Evolutionary conservation across 2,888 invertebrate species (phyloP).

Genomic region (Amphiduros pacificus): DNA sequence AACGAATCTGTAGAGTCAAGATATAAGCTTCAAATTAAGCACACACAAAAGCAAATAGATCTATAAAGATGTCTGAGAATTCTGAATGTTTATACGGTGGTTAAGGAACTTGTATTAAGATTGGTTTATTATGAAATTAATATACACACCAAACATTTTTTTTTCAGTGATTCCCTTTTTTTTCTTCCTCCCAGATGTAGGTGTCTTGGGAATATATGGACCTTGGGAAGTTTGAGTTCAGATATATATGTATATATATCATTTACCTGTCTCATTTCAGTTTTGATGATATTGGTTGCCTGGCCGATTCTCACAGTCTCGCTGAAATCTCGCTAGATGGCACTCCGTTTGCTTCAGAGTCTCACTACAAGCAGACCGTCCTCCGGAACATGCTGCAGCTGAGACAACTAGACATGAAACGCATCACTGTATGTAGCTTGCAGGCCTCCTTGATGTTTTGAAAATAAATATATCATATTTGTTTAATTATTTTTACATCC

Average conservation of each 20-base stretch:
- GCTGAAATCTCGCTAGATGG: constrained; percentile 78
- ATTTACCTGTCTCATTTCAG: constrained; percentile 59
- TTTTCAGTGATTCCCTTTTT: background rate
- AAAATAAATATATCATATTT: too few relatives aligned
- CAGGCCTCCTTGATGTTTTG: too few relatives aligned
- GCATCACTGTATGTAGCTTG: constrained; percentile 56
- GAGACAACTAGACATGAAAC: constrained; percentile 57
- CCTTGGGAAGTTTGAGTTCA: too few relatives aligned
- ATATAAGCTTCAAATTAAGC: too few relatives aligned
- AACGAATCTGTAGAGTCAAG: too few relatives aligned
- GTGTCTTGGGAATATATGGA: background rate
- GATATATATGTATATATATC: background rate
- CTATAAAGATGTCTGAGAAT: too few relatives aligned
- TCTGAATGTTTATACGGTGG: too few relatives aligned
- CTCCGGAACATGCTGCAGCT: constrained; percentile 55
- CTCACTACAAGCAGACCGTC: constrained; percentile 67
- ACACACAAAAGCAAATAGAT: too few relatives aligned
- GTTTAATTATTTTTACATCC: too few relatives aligned
- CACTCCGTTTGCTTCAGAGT: constrained; percentile 69
- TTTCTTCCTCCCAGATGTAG: background rate
- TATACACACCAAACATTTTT: background rate
- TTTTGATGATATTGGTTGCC: constrained; percentile 82
- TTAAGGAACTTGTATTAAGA: too few relatives aligned
- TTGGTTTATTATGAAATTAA: background rate
- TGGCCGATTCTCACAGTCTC: constrained; percentile 76